These are phyloP conservation scores for Melipona beecheii DNA, from an alignment of 2,888 invertebrate genomes.

Conservation along the genomic window DNA sequence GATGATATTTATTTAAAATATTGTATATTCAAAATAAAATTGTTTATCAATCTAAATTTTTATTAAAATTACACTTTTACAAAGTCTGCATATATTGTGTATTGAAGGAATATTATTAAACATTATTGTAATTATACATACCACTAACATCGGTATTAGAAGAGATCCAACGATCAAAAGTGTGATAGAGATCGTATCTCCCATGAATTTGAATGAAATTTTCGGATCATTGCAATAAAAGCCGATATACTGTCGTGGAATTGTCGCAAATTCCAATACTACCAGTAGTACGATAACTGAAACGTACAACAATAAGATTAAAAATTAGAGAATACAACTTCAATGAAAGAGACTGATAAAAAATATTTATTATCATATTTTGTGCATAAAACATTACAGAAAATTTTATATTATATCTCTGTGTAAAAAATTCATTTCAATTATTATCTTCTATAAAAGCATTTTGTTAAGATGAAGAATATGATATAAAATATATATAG, in stretches of 20 bases:
- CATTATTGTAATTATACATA: constrained; percentile 70
- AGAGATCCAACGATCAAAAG: constrained; percentile 86
- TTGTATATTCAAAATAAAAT: too few species aligned
- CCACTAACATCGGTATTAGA: constrained; percentile 86
- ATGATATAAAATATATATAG: too few species aligned
- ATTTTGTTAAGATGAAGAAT: too few species aligned
- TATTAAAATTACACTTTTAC: too few species aligned
- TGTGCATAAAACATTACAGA: too few species aligned
- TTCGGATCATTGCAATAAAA: constrained; percentile 90
- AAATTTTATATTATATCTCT: too few species aligned
- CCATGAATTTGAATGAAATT: constrained; percentile 88
- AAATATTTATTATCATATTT: too few species aligned
- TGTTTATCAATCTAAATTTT: too few species aligned
- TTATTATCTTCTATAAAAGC: too few species aligned
- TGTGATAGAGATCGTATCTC: constrained; percentile 88
- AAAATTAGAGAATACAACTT: background rate
- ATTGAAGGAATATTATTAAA: background rate
- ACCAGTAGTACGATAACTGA: constrained; percentile 87
- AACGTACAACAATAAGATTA: constrained; percentile 55
- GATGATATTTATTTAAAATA: too few species aligned
- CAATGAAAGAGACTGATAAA: background rate
- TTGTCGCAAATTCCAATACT: constrained; percentile 87
- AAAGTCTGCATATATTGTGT: too few species aligned
- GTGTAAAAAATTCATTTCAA: too few species aligned
- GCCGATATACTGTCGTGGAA: constrained; percentile 88